Evolutionary conservation across 2,113 vertebrate species (phyloP).

Genomic region (Chaetodon trifascialis): DNA sequence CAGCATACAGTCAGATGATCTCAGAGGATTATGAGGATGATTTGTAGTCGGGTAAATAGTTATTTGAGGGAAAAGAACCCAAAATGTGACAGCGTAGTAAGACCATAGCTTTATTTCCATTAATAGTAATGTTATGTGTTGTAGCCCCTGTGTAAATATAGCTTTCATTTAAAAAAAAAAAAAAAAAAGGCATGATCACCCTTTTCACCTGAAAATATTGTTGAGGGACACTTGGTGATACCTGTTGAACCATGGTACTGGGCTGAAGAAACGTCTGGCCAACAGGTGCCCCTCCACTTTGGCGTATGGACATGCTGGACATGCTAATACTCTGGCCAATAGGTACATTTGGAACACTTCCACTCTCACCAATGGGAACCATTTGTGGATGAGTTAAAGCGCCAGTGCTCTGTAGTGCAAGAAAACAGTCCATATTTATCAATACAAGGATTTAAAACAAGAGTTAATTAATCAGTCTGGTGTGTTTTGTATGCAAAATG

Average conservation of each 20-base stretch:
- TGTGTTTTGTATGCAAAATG: background rate
- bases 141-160: conserved; percentile 2
- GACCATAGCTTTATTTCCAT: conserved; percentile 1
- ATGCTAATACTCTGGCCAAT: conserved; percentile 80
- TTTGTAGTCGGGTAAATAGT: conserved; percentile 42
- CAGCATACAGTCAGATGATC: conserved; percentile 28
- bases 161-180: conserved; percentile 19
- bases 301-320: conserved; percentile 72
- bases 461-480: background rate
- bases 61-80: conserved; percentile 28
- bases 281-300: conserved; percentile 78
- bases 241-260: conserved; percentile 81
- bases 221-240: conserved; percentile 82
- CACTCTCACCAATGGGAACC: conserved; percentile 79
- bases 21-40: conserved; percentile 52
- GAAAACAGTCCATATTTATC: conserved; percentile 30
- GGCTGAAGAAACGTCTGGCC: conserved; percentile 82
- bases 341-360: conserved; percentile 76
- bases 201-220: conserved; percentile 85
- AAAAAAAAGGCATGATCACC: conserved; percentile 34
- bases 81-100: conserved; percentile 18
- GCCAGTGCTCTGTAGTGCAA: conserved; percentile 67
- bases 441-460: background rate
- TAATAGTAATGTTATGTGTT: conserved; percentile 16
- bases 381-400: conserved; percentile 75